A percentile compares a stretch with the other conserved stretches of the same genome.
phyloP scores from a whole-genome alignment of 1,140 invertebrate species.

The Caenorhabditis brenneri region DNA sequence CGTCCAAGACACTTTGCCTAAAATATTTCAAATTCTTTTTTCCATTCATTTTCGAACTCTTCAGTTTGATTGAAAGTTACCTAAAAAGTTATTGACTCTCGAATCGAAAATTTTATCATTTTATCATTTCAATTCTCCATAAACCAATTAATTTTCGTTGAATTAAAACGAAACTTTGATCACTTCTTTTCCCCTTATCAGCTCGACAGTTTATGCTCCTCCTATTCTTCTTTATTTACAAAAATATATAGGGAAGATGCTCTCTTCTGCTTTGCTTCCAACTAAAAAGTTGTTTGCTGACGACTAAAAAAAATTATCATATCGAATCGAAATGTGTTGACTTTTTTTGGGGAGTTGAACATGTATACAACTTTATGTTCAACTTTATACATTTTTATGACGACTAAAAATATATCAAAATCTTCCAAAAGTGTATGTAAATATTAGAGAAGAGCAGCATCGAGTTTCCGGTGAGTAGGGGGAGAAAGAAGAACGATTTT shows the following conservation, averaged over 20 bases:
- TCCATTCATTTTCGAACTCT: not conserved
- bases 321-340: not conserved
- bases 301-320: not conserved
- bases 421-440: constrained; percentile 11
- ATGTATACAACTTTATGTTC: not conserved
- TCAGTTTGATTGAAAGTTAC: no score
- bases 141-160: not conserved
- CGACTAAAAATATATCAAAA: no score
- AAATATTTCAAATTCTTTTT: not conserved
- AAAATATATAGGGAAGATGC: no score
- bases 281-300: not conserved
- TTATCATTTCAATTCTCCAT: not conserved
- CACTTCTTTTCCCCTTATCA: not conserved
- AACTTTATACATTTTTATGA: not conserved
- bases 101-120: not conserved
- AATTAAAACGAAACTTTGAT: not conserved
- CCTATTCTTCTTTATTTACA: not conserved
- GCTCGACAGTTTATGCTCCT: not conserved
- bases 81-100: not conserved
- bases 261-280: not conserved
- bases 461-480: not conserved
- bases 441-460: not conserved
- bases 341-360: not conserved
- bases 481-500: not conserved
- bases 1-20: no score